Percentiles rank a stretch among this genome's conserved stretches.
Evolutionary conservation across 2,797 vertebrate genomes (phyloP).

Genomic region (Rhinoraja longicauda): DNA sequence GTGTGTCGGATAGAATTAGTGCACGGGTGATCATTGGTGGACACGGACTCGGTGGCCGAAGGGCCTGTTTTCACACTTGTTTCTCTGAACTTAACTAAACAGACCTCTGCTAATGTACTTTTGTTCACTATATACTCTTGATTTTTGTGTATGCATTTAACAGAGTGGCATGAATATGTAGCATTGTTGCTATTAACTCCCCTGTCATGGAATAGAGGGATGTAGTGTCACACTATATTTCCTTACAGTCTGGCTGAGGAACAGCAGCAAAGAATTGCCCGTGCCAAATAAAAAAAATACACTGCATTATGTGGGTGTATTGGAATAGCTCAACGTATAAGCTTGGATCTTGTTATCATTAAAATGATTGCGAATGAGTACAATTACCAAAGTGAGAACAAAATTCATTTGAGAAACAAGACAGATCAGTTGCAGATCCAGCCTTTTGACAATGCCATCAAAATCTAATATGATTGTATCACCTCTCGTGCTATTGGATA

Average conservation of each 20-base stretch:
- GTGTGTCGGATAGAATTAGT: no score
- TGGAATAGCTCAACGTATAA: not conserved
- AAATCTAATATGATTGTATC: not conserved
- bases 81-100: no score
- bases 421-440: not conserved
- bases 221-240: not conserved
- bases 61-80: no score
- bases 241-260: constrained; percentile 7
- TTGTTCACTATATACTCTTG: not conserved
- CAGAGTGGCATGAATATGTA: not conserved
- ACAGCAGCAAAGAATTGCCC: not conserved
- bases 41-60: no score
- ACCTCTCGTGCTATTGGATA: not conserved
- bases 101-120: not conserved
- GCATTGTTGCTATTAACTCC: not conserved
- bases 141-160: not conserved
- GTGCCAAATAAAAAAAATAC: not conserved
- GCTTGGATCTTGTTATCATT: not conserved
- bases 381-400: not conserved
- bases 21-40: no score
- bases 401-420: not conserved
- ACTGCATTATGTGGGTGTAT: not conserved
- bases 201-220: not conserved
- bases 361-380: not conserved
- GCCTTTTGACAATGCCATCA: not conserved